Conservation (phyloP, 2,888 invertebrate genomes). For the Hypomecis atomaria region DNA sequence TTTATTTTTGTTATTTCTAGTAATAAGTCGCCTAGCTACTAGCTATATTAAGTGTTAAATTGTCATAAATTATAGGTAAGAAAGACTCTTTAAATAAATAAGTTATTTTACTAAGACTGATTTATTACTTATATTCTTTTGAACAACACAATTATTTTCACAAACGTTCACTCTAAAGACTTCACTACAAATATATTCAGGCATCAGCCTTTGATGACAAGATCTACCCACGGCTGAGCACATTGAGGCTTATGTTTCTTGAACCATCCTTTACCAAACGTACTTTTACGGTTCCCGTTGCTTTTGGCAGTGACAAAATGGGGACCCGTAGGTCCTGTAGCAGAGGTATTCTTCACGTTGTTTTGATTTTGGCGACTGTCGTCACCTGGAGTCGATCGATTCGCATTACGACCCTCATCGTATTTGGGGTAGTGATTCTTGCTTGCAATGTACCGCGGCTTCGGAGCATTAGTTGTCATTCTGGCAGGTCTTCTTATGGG, state of each 20-base stretch:
- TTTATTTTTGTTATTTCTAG: constrained; percentile 2
- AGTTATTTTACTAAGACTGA: constrained; percentile 32
- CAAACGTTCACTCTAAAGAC: constrained; percentile 38
- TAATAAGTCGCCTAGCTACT: neutral
- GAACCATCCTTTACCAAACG: constrained; percentile 56
- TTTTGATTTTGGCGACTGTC: constrained; percentile 6
- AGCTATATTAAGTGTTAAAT: no score
- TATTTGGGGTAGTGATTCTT: neutral
- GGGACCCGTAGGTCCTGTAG: constrained; percentile 2
- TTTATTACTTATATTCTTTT: constrained; percentile 46
- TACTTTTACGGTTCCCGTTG: constrained; percentile 14
- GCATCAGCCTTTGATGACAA: constrained; percentile 55
- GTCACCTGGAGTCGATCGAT: neutral
- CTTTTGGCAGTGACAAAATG: constrained; percentile 18
- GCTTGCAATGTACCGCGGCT: neutral
- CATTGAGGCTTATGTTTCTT: constrained; percentile 61
- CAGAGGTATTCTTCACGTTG: neutral
- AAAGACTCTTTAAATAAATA: neutral
- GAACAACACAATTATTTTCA: constrained; percentile 37
- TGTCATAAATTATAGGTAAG: no score
- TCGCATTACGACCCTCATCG: neutral
- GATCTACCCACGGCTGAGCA: constrained; percentile 63
- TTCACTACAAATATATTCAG: constrained; percentile 5
- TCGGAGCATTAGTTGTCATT: constrained; percentile 4
- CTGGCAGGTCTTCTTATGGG: constrained; percentile 21